Evolutionary conservation across 2,797 vertebrate species (phyloP).

Genomic region (Microctenopoma steveboyesi): DNA sequence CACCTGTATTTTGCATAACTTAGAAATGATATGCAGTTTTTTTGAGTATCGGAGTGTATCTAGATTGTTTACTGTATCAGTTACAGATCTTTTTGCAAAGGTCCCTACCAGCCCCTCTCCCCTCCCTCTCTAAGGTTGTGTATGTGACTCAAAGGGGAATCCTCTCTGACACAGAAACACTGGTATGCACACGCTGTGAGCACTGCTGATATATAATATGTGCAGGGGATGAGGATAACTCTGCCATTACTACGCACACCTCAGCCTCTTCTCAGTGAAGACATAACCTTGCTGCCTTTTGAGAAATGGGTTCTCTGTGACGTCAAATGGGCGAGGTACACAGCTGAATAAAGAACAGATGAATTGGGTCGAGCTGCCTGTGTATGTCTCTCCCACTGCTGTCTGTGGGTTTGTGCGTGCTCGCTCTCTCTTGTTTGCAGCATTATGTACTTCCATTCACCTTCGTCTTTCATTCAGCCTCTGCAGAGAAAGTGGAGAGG

Average conservation of each 20-base stretch:
- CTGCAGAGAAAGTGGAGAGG: conserved; percentile 61
- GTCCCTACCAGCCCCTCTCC: conserved; percentile 22
- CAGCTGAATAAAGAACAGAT: conserved; percentile 66
- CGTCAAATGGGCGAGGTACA: conserved; percentile 69
- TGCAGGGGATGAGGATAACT: conserved; percentile 63
- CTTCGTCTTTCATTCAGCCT: conserved; percentile 71
- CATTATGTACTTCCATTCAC: conserved; percentile 67
- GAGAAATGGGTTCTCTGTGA: conserved; percentile 72
- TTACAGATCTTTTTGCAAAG: conserved; percentile 10
- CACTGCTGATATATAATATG: conserved; percentile 68
- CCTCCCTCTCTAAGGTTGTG: conserved; percentile 57
- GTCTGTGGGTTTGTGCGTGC: conserved; percentile 67
- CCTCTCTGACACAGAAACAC: conserved; percentile 76
- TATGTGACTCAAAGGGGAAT: conserved; percentile 76
- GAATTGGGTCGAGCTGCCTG: conserved; percentile 71
- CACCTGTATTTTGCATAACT: not conserved
- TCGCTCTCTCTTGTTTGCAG: conserved; percentile 55
- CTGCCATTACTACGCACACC: conserved; percentile 52
- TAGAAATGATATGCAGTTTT: not conserved
- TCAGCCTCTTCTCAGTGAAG: conserved; percentile 53
- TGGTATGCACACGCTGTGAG: conserved; percentile 45
- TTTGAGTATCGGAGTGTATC: not conserved
- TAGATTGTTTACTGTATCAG: conserved; percentile 10
- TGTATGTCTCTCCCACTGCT: conserved; percentile 52
- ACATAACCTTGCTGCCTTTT: conserved; percentile 67